Conservation (phyloP, 1,140 invertebrate genomes). For the Heliconius congener region DNA sequence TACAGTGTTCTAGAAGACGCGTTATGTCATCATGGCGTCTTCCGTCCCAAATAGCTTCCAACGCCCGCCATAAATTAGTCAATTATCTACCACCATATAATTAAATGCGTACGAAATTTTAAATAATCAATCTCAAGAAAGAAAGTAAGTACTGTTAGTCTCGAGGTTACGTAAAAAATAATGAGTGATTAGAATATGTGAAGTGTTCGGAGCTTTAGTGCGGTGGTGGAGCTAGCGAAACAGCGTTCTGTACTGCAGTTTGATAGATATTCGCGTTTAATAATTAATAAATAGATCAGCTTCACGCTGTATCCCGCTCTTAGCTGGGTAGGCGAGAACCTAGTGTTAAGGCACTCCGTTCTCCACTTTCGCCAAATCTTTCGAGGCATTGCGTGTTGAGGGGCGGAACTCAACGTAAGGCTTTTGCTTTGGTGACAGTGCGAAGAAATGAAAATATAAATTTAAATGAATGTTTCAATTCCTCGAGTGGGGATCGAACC, state of each 20-base stretch:
- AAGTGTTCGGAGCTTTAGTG: slow-evolving; percentile 51
- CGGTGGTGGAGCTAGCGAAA: slow-evolving; percentile 43
- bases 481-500: no score
- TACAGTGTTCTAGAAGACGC: neutral
- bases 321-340: no score
- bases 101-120: slow-evolving; percentile 66
- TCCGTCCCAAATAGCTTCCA: slow-evolving; percentile 27
- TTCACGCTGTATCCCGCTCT: no score
- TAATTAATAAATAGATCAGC: no score
- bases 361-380: no score
- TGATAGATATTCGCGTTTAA: no score
- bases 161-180: slow-evolving; percentile 67
- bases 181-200: slow-evolving; percentile 69
- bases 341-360: no score
- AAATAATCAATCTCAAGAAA: slow-evolving; percentile 73
- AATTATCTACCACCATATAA: slow-evolving; percentile 66
- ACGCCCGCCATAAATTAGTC: slow-evolving; percentile 61
- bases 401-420: no score
- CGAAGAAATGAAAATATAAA: no score
- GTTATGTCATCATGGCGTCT: slow-evolving; percentile 28
- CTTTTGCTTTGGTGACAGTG: no score
- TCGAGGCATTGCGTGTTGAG: no score
- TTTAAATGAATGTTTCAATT: no score
- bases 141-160: slow-evolving; percentile 74
- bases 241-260: slow-evolving; percentile 22